Base-by-base conservation (phyloP, 1,140 invertebrate species). In the Caenorhabditis inopinata region DNA sequence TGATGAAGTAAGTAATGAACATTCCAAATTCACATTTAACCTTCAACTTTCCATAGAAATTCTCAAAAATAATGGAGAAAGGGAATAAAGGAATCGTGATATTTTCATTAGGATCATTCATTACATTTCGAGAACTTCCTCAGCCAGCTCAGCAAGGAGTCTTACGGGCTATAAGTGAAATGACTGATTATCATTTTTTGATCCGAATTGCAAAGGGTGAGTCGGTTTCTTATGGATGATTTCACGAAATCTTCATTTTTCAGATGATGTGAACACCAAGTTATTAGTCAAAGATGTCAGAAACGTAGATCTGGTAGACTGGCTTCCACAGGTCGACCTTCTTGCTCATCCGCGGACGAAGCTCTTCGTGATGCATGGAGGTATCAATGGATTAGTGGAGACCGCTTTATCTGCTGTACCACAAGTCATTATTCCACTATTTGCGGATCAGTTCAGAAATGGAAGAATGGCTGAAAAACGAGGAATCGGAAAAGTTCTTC, bases 301-400 rank as follows among this genome's bases (percentile, higher is more conserved):
- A 29, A 85, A 85, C 68, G 51, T 82, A 3, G 58, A 83, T 27
- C 74, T 85, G 49, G 82, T 85, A 16, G 38, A 29, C 11, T 85
- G 84, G 84, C 29, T 85, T 38, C 84, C 84, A 4, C 84, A 85
- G 46, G 49, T 38, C 14, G 84, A 85, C 51, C 68, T 85, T 21
- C 84, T 85, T n/a, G 9, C 45, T 11, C 80, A 83, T 35, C 82
- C 77, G 6, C 58, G 77, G 29, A 32, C 85, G 14, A 80, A 82
- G 23, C 38, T 84, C 5, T 86, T 86, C 82, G 79, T 86, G 29
- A 86, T 84, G 49, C 85, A 86, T 46, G 83, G 85, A 29, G 85
- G 85, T 18, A 76, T 83, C 58, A 86, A 86, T 47, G 83, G 85
- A 1, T 79, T 83, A 16, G 35, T 80, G 12, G 85, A 86, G 53